phyloP scores from a whole-genome alignment of 2,113 vertebrate genomes.

The Phylloscopus trochilus region DNA sequence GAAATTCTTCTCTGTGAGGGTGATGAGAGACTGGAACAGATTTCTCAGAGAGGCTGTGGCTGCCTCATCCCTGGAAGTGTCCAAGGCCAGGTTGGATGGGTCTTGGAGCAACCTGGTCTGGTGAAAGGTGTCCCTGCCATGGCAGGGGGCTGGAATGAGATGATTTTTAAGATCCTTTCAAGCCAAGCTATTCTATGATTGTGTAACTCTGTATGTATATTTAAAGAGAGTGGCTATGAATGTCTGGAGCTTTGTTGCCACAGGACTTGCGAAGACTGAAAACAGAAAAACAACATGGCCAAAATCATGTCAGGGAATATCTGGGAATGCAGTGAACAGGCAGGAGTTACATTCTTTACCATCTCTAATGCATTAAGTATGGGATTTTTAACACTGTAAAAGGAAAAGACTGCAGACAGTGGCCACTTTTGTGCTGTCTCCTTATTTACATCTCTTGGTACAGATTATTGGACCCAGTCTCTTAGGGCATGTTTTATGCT shows the following conservation, averaged over 20 bases:
- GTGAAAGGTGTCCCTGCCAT: background rate
- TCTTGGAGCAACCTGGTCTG: fast-evolving
- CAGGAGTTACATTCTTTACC: background rate
- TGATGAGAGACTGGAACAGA: background rate
- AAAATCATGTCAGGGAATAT: background rate
- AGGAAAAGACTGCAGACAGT: background rate
- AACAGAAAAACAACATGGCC: background rate
- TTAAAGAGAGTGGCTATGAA: background rate
- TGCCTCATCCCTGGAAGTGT: background rate
- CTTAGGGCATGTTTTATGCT: background rate
- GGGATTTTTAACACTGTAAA: background rate
- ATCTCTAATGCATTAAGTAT: background rate
- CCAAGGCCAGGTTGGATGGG: background rate
- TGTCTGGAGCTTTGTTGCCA: background rate
- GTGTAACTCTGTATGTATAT: fast-evolving
- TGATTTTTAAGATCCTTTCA: background rate
- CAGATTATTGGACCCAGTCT: background rate
- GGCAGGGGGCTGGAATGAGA: background rate
- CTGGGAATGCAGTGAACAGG: background rate
- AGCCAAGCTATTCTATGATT: background rate
- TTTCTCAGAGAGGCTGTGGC: background rate
- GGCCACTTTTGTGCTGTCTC: background rate
- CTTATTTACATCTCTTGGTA: background rate
- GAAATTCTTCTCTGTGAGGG: background rate
- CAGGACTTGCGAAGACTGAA: background rate